Percentiles rank a stretch among this genome's conserved stretches.
Conservation (phyloP, 2,797 vertebrate genomes). For the Periparus ater region DNA sequence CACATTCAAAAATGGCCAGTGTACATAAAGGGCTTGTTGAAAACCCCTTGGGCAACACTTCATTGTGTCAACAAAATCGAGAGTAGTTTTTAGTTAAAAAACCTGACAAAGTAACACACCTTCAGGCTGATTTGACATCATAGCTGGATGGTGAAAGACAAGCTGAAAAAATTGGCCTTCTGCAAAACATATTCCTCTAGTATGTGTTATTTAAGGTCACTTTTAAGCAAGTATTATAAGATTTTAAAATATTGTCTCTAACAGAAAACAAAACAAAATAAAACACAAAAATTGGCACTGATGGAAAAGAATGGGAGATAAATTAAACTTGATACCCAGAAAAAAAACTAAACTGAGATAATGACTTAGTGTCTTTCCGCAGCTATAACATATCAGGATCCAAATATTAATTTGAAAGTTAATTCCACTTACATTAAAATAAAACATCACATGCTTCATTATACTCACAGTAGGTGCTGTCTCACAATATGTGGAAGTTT, state of each 20-base stretch:
- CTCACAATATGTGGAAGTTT: background rate
- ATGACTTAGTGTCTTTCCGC: background rate
- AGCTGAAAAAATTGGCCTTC: background rate
- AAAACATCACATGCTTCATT: background rate
- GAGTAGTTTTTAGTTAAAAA: background rate
- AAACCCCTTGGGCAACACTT: background rate
- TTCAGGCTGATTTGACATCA: background rate
- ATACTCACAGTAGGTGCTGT: background rate
- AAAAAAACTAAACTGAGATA: background rate
- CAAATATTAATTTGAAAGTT: background rate
- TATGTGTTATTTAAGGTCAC: background rate
- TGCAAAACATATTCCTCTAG: background rate
- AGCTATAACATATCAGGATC: background rate
- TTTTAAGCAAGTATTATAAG: background rate
- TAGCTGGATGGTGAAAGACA: background rate
- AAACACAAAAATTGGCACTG: accelerated
- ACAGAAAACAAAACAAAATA: background rate
- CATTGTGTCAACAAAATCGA: background rate
- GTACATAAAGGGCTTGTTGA: background rate
- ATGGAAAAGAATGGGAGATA: background rate
- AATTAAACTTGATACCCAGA: background rate
- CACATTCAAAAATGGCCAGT: background rate
- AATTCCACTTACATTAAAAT: background rate
- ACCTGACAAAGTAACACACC: background rate
- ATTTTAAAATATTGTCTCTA: background rate